These are phyloP conservation scores for Okamejei kenojei DNA, from an alignment of 2,797 vertebrate species.

Conservation along the genomic window DNA sequence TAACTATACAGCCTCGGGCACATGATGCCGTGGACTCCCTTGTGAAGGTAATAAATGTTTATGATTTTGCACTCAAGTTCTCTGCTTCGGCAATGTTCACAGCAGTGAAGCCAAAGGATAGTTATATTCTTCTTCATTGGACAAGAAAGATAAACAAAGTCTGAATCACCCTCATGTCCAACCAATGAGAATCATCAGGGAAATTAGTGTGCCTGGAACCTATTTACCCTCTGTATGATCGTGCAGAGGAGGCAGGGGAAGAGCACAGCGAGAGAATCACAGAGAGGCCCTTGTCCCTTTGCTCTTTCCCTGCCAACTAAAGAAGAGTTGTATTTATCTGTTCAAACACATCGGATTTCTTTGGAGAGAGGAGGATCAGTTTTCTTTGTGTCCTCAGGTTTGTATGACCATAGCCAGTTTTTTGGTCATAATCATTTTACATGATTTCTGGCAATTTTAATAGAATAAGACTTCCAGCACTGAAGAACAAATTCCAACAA, in stretches of 20 bases:
- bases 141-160: neutral
- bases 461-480: neutral
- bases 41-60: neutral
- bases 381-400: too few species aligned
- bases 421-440: neutral
- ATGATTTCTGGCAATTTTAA: neutral
- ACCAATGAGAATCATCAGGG: neutral
- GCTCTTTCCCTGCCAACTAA: too few species aligned
- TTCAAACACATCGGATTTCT: neutral
- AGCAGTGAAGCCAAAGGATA: neutral
- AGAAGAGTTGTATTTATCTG: too few species aligned
- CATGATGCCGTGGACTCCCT: neutral
- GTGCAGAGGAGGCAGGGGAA: too few species aligned
- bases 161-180: too few species aligned
- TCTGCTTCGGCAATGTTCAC: neutral
- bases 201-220: neutral
- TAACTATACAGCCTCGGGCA: neutral
- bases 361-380: neutral
- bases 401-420: too few species aligned
- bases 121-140: neutral
- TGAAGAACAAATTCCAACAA: neutral
- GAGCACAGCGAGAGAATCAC: neutral
- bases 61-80: conserved; percentile 2
- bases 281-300: too few species aligned
- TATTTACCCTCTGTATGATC: neutral